These are phyloP conservation scores for Chrysogorgia sp. DNA, from an alignment of 92 coral and sea anemone species.

Conservation along the genomic window DNA sequence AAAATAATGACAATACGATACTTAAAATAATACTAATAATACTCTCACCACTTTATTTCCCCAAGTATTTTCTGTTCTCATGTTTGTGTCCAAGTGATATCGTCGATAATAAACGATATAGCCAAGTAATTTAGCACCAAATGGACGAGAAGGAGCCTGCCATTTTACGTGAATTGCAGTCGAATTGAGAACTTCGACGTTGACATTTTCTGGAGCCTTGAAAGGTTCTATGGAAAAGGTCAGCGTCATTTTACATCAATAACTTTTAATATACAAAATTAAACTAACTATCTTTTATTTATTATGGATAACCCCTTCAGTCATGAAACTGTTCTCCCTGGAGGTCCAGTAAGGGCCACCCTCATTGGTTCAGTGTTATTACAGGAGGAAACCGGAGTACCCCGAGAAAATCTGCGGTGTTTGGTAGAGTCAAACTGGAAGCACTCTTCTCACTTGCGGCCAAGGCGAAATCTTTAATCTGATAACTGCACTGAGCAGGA, in stretches of 20 bases:
- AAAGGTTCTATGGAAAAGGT: slow-evolving; percentile 72
- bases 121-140: slow-evolving; percentile 80
- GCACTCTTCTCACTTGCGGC: no score
- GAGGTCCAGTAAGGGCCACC: no score
- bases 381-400: no score
- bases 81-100: slow-evolving; percentile 66
- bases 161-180: slow-evolving; percentile 74
- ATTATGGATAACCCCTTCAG: neutral
- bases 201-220: slow-evolving; percentile 79
- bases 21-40: neutral
- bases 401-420: no score
- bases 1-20: no score
- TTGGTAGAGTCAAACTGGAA: no score
- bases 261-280: neutral
- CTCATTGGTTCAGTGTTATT: no score
- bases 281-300: neutral
- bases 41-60: slow-evolving; percentile 10
- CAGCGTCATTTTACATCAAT: no score
- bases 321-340: no score
- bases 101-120: slow-evolving; percentile 72
- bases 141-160: slow-evolving; percentile 60
- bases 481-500: no score
- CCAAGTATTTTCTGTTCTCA: neutral
- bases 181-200: slow-evolving; percentile 68
- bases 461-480: no score